Evolutionary conservation across 2,888 invertebrate species (phyloP).

Genomic region (Dynastes grantii): DNA sequence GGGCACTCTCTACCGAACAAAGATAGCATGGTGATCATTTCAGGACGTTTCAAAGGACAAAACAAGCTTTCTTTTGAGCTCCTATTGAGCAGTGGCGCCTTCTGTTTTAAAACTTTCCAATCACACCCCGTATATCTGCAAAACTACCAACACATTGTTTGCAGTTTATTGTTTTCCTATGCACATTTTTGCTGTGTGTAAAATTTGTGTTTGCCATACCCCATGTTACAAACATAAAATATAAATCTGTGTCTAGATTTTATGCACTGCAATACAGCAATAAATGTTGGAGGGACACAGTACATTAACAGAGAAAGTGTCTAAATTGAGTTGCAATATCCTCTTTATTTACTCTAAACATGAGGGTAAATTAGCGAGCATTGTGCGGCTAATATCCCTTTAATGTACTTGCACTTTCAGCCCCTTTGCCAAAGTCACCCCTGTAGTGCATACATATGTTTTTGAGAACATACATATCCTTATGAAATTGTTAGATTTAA

Average conservation of each 20-base stretch:
- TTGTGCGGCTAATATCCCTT: constrained; percentile 66
- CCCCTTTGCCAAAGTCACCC: constrained; percentile 60
- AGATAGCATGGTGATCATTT: too few species aligned
- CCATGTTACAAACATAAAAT: too few species aligned
- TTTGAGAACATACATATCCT: constrained; percentile 47
- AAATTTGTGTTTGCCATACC: too few species aligned
- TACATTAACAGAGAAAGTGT: constrained; percentile 25
- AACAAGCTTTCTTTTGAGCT: too few species aligned
- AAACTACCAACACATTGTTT: too few species aligned
- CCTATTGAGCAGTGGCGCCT: too few species aligned
- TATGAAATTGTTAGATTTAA: not conserved
- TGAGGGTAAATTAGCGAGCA: constrained; percentile 64
- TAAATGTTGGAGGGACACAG: not conserved
- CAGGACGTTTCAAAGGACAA: too few species aligned
- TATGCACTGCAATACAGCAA: not conserved
- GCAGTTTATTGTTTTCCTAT: too few species aligned
- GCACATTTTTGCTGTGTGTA: too few species aligned
- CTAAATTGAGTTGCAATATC: constrained; percentile 35
- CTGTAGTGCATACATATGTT: constrained; percentile 65
- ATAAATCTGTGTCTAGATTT: not conserved
- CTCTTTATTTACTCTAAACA: constrained; percentile 35
- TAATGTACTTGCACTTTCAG: constrained; percentile 65
- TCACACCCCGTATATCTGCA: too few species aligned
- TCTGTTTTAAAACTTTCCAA: too few species aligned
- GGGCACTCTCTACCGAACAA: too few species aligned